phyloP scores from a whole-genome alignment of 2,113 vertebrate species.

The Nothocercus julius region DNA sequence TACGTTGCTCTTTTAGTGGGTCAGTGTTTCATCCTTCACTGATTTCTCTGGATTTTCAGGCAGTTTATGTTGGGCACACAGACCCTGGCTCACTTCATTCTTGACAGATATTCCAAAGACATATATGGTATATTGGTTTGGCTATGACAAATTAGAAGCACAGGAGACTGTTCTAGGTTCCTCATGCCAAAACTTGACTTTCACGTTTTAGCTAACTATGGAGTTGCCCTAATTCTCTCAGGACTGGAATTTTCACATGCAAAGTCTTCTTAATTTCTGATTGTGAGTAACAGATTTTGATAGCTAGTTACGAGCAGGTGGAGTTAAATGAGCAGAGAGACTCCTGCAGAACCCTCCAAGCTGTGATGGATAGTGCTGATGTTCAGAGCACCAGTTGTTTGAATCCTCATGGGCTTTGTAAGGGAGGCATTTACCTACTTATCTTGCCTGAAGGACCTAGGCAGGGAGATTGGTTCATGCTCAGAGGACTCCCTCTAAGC shows the following conservation, averaged over 20 bases:
- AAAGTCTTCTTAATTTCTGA: not conserved
- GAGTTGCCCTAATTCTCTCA: not conserved
- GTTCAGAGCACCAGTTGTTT: not conserved
- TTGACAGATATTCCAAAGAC: not conserved
- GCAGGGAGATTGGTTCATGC: not conserved
- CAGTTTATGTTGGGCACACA: not conserved
- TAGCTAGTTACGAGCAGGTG: not conserved
- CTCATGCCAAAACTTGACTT: not conserved
- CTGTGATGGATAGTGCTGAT: not conserved
- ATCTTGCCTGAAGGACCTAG: not conserved
- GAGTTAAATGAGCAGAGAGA: not conserved
- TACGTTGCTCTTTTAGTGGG: not conserved
- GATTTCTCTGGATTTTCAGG: not conserved
- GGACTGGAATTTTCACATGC: not conserved
- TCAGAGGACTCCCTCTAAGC: not conserved
- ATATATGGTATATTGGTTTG: not conserved
- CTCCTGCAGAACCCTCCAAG: not conserved
- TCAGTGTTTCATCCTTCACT: not conserved
- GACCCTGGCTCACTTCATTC: not conserved
- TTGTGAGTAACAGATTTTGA: not conserved
- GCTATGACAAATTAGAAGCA: not conserved
- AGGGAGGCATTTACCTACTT: not conserved
- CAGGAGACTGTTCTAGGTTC: not conserved
- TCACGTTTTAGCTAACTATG: not conserved
- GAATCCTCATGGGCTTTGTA: not conserved